These are phyloP conservation scores for Rhagologus leucostigma DNA, from an alignment of 2,113 vertebrate species.

Conservation along the genomic window DNA sequence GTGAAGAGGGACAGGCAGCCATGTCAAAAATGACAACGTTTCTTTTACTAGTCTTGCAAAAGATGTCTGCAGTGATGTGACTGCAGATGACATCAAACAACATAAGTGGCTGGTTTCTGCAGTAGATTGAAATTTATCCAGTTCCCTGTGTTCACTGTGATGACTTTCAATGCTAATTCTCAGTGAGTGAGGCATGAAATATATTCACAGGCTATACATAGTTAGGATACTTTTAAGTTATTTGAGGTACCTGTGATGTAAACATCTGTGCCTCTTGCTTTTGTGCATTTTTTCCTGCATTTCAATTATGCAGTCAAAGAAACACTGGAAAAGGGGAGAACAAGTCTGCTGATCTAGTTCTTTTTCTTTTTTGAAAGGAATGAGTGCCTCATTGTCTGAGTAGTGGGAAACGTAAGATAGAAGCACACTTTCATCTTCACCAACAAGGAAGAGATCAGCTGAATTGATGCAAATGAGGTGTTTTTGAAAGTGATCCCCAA, in stretches of 20 bases:
- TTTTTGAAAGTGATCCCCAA: slow-evolving; percentile 7
- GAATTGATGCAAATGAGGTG: slow-evolving; percentile 39
- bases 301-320: slow-evolving; percentile 63
- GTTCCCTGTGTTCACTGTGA: slow-evolving; percentile 57
- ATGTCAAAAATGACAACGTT: slow-evolving; percentile 69
- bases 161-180: slow-evolving; percentile 70
- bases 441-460: background rate
- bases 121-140: slow-evolving; percentile 67
- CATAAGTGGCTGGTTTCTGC: slow-evolving; percentile 63
- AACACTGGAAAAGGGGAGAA: background rate
- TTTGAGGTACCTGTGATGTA: slow-evolving; percentile 58
- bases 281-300: background rate
- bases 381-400: slow-evolving; percentile 21
- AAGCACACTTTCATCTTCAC: slow-evolving; percentile 41
- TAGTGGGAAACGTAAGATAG: background rate
- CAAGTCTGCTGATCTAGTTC: slow-evolving; percentile 1
- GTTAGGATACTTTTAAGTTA: slow-evolving; percentile 57
- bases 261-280: slow-evolving; percentile 63
- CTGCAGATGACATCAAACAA: slow-evolving; percentile 66
- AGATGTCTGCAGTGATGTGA: slow-evolving; percentile 66
- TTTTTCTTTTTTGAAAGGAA: slow-evolving; percentile 19
- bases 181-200: slow-evolving; percentile 65
- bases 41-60: slow-evolving; percentile 69
- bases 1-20: slow-evolving; percentile 64
- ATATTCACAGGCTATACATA: slow-evolving; percentile 48